Percentiles rank a stretch among this genome's conserved stretches.
Conservation (phyloP, 2,888 invertebrate genomes). For the Oligia strigilis region DNA sequence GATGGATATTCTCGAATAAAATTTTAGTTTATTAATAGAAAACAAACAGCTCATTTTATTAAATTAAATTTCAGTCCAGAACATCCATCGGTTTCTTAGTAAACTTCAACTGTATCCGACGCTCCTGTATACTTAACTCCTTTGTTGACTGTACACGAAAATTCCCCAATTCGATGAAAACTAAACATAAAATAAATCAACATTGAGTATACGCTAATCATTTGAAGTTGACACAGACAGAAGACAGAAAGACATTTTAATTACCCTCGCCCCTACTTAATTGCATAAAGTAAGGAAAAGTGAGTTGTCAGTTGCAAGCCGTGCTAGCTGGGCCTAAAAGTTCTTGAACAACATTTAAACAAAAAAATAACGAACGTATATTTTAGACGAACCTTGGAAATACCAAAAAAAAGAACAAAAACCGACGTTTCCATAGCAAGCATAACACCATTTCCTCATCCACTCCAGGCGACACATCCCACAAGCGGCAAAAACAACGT, state of each 20-base stretch:
- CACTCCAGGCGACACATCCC: conserved; percentile 51
- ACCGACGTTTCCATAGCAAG: conserved; percentile 21
- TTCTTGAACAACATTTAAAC: neutral
- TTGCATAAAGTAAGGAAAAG: conserved; percentile 31
- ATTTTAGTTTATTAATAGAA: no score
- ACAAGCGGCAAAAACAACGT: conserved; percentile 54
- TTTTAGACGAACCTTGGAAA: neutral
- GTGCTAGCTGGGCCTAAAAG: neutral
- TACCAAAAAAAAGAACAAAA: conserved; percentile 14
- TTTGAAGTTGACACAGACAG: conserved; percentile 43
- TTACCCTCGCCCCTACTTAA: conserved; percentile 32
- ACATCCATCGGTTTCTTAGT: no score
- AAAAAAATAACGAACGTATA: neutral
- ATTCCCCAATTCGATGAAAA: conserved; percentile 23
- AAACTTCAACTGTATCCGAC: no score
- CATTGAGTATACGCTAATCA: conserved; percentile 36
- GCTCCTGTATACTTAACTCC: no score
- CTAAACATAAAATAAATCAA: conserved; percentile 34
- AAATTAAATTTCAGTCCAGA: no score
- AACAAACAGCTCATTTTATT: no score
- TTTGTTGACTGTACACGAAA: neutral
- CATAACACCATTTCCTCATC: conserved; percentile 52
- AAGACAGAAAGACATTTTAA: conserved; percentile 64
- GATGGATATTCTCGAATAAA: no score
- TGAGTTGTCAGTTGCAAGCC: conserved; percentile 40